Evolutionary conservation across 2,888 invertebrate species (phyloP).

Genomic region (Rotaria magnacalcarata): DNA sequence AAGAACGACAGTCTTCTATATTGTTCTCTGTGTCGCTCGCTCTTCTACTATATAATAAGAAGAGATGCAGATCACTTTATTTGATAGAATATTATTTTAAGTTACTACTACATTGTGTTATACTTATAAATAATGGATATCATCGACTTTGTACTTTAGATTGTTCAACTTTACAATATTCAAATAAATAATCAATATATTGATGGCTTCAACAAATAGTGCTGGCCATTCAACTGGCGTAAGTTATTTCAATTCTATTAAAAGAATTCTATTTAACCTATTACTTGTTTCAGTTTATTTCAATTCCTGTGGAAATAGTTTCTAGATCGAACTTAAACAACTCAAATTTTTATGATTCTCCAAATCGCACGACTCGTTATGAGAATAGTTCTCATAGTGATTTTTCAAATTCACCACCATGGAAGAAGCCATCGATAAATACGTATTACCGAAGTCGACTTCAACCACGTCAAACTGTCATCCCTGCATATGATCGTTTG

Average conservation of each 20-base stretch:
- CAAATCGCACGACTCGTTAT: neutral
- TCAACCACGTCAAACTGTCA: neutral
- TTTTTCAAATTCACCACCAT: neutral
- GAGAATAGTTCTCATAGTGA: neutral
- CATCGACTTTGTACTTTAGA: neutral
- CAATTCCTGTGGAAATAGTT: constrained; percentile 14
- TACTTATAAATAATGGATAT: neutral
- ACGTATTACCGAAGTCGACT: neutral
- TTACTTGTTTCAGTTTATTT: neutral
- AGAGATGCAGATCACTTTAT: neutral
- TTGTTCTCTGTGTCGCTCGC: neutral
- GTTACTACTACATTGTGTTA: no score
- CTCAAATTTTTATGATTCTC: neutral
- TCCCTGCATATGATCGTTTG: neutral
- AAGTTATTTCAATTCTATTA: neutral
- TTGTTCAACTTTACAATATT: neutral
- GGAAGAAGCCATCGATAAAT: neutral
- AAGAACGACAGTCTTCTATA: neutral
- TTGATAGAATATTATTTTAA: neutral
- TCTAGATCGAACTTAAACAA: neutral
- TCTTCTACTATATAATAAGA: neutral
- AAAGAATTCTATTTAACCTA: neutral
- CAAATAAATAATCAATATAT: neutral
- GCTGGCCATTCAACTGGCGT: neutral
- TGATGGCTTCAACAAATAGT: neutral